phyloP scores from a whole-genome alignment of 2,888 invertebrate species.

The Nemotelus nigrinus region DNA sequence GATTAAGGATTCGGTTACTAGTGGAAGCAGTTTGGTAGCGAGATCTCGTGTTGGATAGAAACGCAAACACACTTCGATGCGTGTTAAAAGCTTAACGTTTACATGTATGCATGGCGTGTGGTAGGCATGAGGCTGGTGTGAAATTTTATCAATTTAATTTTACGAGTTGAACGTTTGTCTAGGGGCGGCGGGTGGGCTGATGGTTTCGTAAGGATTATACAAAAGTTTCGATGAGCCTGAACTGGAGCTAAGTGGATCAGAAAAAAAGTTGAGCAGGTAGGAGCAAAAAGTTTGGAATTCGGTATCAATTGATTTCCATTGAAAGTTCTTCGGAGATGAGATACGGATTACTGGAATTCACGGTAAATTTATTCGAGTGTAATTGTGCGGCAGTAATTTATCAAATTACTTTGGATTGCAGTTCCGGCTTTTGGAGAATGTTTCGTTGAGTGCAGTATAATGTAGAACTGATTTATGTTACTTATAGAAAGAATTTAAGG shows the following conservation, averaged over 20 bases:
- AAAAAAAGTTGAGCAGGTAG: background rate
- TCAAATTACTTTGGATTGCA: background rate
- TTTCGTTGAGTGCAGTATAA: no score
- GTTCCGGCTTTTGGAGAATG: no score
- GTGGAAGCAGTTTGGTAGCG: background rate
- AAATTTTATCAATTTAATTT: conserved; percentile 32
- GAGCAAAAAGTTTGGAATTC: background rate
- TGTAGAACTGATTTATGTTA: no score
- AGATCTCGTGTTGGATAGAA: background rate
- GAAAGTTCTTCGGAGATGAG: background rate
- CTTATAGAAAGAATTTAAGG: no score
- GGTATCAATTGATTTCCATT: conserved; percentile 16
- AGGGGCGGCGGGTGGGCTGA: background rate
- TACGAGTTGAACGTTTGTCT: background rate
- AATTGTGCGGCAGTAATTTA: background rate
- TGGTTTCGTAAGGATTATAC: background rate
- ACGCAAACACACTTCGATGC: background rate
- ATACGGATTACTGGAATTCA: background rate
- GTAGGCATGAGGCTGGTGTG: conserved; percentile 15
- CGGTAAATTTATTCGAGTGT: background rate
- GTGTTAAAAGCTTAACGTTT: background rate
- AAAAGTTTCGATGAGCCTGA: background rate
- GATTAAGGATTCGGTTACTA: no score
- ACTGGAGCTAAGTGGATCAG: background rate
- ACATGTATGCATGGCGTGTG: background rate